phyloP scores from a whole-genome alignment of 2,113 vertebrate species.

The Vulpes ferrilata region DNA sequence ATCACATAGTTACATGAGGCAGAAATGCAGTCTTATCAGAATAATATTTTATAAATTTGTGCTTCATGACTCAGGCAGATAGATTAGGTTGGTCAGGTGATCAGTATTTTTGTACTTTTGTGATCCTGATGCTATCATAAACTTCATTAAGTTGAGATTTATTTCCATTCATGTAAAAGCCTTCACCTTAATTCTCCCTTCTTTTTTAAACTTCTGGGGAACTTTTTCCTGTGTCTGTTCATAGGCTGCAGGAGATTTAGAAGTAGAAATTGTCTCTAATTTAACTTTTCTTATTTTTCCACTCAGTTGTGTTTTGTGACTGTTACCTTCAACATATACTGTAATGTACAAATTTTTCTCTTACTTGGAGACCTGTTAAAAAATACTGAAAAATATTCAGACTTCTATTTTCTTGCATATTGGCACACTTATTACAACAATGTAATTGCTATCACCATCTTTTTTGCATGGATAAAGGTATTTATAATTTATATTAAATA shows the following conservation, averaged over 20 bases:
- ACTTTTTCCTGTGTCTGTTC: conserved; percentile 46
- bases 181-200: not conserved
- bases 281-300: conserved; percentile 68
- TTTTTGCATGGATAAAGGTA: conserved; percentile 88
- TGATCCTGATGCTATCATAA: conserved; percentile 36
- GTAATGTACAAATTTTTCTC: conserved; percentile 70
- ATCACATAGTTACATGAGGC: not conserved
- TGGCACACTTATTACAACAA: conserved; percentile 84
- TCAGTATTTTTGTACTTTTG: not conserved
- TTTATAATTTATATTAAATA: conserved; percentile 17
- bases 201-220: conserved; percentile 6
- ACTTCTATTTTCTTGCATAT: conserved; percentile 86
- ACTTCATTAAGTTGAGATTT: not conserved
- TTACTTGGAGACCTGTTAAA: conserved; percentile 83
- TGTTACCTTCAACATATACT: conserved; percentile 80
- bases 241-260: conserved; percentile 29
- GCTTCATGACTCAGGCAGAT: conserved; percentile 14
- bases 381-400: conserved; percentile 76
- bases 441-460: conserved; percentile 84
- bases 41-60: conserved; percentile 31
- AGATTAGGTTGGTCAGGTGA: not conserved
- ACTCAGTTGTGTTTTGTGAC: conserved; percentile 83
- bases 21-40: not conserved
- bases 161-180: conserved; percentile 10
- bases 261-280: conserved; percentile 49